Percentiles rank a stretch among this genome's conserved stretches.
These are phyloP conservation scores for Biston betularia DNA, from an alignment of 2,888 invertebrate species.

Conservation along the genomic window DNA sequence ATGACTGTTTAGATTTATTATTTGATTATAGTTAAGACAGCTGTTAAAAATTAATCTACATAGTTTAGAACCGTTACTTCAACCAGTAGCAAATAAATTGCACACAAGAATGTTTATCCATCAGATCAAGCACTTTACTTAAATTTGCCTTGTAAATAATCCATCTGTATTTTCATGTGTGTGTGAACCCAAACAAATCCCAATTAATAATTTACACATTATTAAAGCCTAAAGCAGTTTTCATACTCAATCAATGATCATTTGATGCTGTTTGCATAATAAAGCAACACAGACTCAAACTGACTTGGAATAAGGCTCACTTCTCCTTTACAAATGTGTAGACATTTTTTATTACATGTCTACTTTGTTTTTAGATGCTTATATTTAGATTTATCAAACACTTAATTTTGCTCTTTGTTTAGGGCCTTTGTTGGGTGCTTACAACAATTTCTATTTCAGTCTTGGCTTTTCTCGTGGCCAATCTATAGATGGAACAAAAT, in stretches of 20 bases:
- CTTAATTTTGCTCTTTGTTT: not conserved
- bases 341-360: not conserved
- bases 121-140: not conserved
- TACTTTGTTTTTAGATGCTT: not conserved
- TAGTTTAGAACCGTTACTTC: too few relatives aligned
- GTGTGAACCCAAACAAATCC: not conserved
- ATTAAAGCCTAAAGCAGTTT: not conserved
- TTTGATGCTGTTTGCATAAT: not conserved
- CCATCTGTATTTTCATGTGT: not conserved
- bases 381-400: conserved; percentile 14
- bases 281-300: not conserved
- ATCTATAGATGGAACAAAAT: too few relatives aligned
- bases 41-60: too few relatives aligned
- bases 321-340: not conserved
- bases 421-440: too few relatives aligned
- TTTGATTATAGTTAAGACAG: too few relatives aligned
- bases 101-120: not conserved
- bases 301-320: not conserved
- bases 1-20: too few relatives aligned
- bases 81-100: too few relatives aligned
- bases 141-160: not conserved
- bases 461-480: too few relatives aligned
- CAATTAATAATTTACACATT: too few relatives aligned
- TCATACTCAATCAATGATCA: not conserved
- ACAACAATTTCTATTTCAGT: too few relatives aligned